Evolutionary conservation across 2,797 vertebrate species (phyloP), one percentile per base, ranked within the genome.

Genomic region (Morus bassanus): DNA sequence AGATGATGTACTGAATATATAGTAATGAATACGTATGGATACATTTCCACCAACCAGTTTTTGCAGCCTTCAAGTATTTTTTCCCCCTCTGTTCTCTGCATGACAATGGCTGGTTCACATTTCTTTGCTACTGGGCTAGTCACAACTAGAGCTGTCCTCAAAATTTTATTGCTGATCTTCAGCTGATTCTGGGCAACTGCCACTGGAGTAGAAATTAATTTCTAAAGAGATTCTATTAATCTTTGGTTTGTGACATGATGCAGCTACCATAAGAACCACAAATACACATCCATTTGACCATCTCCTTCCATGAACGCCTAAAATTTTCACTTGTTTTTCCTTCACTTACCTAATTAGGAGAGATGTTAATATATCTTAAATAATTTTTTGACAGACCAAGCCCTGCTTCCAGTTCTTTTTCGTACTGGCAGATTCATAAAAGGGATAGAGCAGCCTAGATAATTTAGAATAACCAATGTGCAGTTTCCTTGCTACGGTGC

Each of bases 11-110:
- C 23, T 83, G 65, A 77, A 74, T 68, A 59, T 64, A 80, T 18
- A 91, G 45, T 37, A 95, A 70, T 65, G 39, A 90, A 73, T 53
- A 79, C n/a, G 84, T 69, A 91, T 70, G 33, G 79, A 78, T 79
- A 28, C 82, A 90, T 95, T 94, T 89, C 77, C 68, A 88, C 24
- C 50, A 81, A 72, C 92, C 85, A 68, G 23, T 68, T 95, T 94
- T 83, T 83, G 61, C 68, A 80, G 23, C 10, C 33, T 83, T 67
- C 60, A 77, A 74, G 28, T 39, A 3, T 39, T 69, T 56, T 85
- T 56, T 12, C 22, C 8, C 24, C 11, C 5, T 46, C 31, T 80
- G 14, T 81, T 88, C 30, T 63, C 22, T 85, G 35, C 46, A 33
- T 75, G 59, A 30, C 43, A 84, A 16, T 53, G 59, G 22, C 45